Conservation (phyloP, 1,140 invertebrate species). For the Leucophenga varia region DNA sequence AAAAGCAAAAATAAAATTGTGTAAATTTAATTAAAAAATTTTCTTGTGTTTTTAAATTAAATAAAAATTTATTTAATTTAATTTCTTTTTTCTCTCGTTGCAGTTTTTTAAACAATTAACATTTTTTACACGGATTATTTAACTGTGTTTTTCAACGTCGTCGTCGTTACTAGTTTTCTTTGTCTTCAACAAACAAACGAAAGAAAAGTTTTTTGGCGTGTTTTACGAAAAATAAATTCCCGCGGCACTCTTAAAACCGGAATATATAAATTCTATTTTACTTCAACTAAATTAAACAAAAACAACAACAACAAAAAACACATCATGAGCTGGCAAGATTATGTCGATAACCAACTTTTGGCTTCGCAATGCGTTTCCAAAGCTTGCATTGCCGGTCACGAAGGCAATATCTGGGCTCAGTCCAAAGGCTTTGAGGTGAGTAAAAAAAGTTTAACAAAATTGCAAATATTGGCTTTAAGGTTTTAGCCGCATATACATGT, state of each 20-base stretch:
- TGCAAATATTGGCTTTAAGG: no score
- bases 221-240: conserved; percentile 23
- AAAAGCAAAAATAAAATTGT: no score
- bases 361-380: conserved; percentile 89
- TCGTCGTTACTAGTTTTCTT: conserved; percentile 34
- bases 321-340: conserved; percentile 95
- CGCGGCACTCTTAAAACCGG: conserved; percentile 18
- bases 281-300: conserved; percentile 20
- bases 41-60: no score
- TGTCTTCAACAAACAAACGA: conserved; percentile 22
- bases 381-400: conserved; percentile 91
- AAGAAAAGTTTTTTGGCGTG: conserved; percentile 25
- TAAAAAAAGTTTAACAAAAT: no score
- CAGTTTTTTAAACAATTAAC: conserved; percentile 34
- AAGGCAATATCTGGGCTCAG: conserved; percentile 93
- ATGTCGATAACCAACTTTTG: conserved; percentile 95
- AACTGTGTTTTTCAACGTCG: conserved; percentile 20
- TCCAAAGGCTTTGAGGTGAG: conserved; percentile 90
- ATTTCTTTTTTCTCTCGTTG: conserved; percentile 39
- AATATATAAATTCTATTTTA: no score
- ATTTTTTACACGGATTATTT: conserved; percentile 15
- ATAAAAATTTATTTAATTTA: conserved; percentile 29
- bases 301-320: conserved; percentile 33
- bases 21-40: no score
- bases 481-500: no score